Conservation (phyloP, 2,888 invertebrate species). For the Sepioteuthis lessoniana region DNA sequence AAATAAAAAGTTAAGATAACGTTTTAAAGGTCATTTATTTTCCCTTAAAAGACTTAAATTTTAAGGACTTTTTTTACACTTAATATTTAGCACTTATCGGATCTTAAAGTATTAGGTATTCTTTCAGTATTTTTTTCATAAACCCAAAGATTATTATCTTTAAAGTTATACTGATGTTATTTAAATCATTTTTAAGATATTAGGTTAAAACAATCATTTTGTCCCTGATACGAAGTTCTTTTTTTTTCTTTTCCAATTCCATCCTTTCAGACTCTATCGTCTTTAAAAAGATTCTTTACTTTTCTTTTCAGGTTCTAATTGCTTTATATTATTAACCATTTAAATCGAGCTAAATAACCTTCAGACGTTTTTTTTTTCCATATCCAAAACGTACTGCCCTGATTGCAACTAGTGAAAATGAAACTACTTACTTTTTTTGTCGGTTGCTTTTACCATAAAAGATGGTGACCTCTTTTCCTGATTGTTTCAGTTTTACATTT, state of each 20-base stretch:
- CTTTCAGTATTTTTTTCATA: no score
- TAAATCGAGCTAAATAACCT: neutral
- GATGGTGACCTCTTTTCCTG: neutral
- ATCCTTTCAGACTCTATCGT: no score
- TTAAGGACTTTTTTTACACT: neutral
- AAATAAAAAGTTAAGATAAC: neutral
- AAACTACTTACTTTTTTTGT: neutral
- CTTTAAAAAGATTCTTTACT: neutral
- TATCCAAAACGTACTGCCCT: neutral
- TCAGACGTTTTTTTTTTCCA: neutral
- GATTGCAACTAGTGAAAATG: slow-evolving; percentile 15
- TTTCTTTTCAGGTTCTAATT: neutral
- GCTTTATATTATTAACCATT: neutral
- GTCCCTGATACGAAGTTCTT: no score
- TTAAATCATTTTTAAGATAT: no score
- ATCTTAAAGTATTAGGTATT: no score
- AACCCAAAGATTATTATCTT: no score
- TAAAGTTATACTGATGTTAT: no score
- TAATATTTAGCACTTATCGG: no score
- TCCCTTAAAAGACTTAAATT: neutral
- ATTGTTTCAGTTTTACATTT: neutral
- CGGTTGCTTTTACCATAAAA: neutral
- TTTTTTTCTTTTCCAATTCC: no score
- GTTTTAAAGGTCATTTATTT: neutral
- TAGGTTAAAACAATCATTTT: no score